phyloP scores from a whole-genome alignment of 2,797 vertebrate species.

The Microctenopoma lineatum region DNA sequence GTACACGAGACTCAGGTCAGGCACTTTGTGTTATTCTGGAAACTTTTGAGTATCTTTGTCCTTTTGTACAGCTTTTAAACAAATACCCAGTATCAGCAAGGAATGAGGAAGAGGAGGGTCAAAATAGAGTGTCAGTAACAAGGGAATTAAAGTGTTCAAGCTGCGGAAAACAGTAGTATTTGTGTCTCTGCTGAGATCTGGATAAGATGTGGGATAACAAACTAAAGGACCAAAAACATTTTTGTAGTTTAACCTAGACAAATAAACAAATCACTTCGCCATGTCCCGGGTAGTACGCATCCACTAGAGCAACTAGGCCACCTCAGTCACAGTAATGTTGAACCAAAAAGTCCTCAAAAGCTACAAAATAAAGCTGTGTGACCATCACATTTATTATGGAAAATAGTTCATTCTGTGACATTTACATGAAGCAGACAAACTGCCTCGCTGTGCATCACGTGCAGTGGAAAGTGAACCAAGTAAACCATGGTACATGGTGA shows the following conservation, averaged over 20 bases:
- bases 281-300: not conserved
- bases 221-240: conserved; percentile 1
- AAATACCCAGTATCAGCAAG: conserved; percentile 42
- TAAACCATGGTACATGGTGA: conserved; percentile 25
- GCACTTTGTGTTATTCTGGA: conserved; percentile 34
- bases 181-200: not conserved
- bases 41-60: conserved; percentile 32
- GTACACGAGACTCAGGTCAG: conserved; percentile 28
- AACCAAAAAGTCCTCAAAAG: not conserved
- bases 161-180: conserved; percentile 13
- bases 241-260: not conserved
- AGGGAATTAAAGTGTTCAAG: conserved; percentile 7
- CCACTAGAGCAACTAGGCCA: not conserved
- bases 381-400: not conserved
- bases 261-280: not conserved
- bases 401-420: conserved; percentile 53
- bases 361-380: no score
- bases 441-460: conserved; percentile 67
- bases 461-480: conserved; percentile 34
- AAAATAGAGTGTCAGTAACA: conserved; percentile 19
- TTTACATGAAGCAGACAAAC: conserved; percentile 76
- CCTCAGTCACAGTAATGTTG: not conserved
- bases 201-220: not conserved
- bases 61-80: conserved; percentile 44
- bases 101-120: conserved; percentile 50